Base-by-base conservation (phyloP, 2,797 vertebrate species). In the Simalia tracyae region DNA sequence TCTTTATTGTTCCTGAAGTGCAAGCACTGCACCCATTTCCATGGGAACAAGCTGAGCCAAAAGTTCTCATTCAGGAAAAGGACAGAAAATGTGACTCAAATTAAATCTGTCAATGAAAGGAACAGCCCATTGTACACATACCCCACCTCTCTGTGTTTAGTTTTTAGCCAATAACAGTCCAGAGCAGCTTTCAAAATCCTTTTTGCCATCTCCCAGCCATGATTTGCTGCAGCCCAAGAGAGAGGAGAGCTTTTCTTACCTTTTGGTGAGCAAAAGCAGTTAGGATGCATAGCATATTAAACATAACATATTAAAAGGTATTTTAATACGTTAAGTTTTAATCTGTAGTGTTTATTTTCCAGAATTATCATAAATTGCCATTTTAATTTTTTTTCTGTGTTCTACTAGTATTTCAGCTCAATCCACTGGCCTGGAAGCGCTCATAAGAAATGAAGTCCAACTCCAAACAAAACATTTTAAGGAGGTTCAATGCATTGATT, bases 301-400 rank as follows among this genome's bases (percentile, higher is more conserved):
- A 94, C 91, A 94, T 10, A 94, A 96, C 28, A 89, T n/a, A 94
- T 95, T 93, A 94, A 9, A 94, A 95, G 31, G 89, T 36, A 94
- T 94, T 92, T 94, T 85, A 91, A 91, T 72, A 61, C 22, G 28
- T 84, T 90, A 92, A 26, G 87, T 54, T 94, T 94, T 87, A 46
- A 64, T 93, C 93, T 95, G 90, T 36, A 50, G 63, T 86, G 92
- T 90, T 14, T 90, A 92, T 95, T 93, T n/a, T 89, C 4, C 22
- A 94, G 95, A 92, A 94, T 76, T 92, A 54, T 42, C 5, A 95
- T 4, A 5, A 61, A 90, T 28, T 94, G 90, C 60, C 91, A 94
- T 3, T 95, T n/a, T 85, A 91, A 93, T 36, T 95, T 91, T 86
- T 8, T 89, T 15, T 87, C 24, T 72, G 88, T 88, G 59, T 94